Percentiles rank a stretch among this genome's conserved stretches.
Evolutionary conservation across 2,113 vertebrate genomes (phyloP).

Genomic region (Aegithalos caudatus): DNA sequence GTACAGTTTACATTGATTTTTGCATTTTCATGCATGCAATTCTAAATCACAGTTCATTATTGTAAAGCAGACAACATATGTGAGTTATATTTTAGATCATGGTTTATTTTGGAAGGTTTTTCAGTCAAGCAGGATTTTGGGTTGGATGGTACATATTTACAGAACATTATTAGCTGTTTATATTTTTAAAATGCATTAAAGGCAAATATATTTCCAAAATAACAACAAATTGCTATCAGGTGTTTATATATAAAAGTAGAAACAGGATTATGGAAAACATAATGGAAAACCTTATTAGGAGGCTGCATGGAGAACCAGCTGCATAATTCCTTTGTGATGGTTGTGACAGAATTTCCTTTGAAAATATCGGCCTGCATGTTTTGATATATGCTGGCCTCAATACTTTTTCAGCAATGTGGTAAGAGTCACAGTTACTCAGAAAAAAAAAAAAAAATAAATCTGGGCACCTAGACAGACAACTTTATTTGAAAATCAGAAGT

Average conservation of each 20-base stretch:
- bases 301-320: background rate
- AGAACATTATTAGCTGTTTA: background rate
- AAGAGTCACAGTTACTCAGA: background rate
- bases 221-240: background rate
- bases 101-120: background rate
- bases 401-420: background rate
- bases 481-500: background rate
- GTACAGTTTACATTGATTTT: background rate
- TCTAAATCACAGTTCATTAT: background rate
- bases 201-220: background rate
- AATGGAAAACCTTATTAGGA: background rate
- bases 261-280: background rate
- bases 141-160: background rate
- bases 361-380: background rate
- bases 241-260: background rate
- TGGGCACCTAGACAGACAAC: background rate
- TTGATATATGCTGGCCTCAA: background rate
- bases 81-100: background rate
- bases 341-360: background rate
- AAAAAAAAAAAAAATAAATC: no score
- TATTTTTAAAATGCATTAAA: background rate
- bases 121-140: background rate
- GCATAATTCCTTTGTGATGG: rapidly evolving
- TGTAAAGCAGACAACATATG: background rate
- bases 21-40: background rate